phyloP scores from a whole-genome alignment of 2,113 vertebrate species.

The Proterorhinus semilunaris region DNA sequence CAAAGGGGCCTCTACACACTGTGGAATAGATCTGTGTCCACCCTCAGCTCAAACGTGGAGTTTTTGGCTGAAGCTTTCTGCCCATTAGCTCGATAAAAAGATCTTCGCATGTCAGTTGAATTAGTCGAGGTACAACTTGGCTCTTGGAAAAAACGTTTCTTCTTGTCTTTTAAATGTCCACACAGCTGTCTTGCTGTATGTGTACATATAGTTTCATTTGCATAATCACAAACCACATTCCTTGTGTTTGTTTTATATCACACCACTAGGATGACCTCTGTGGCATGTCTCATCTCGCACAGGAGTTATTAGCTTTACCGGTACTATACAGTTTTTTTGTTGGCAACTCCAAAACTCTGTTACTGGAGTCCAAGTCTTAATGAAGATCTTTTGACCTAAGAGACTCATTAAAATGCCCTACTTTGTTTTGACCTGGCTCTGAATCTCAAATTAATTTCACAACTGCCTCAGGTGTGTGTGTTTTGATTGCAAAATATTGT shows the following conservation, averaged over 20 bases:
- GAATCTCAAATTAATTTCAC: not conserved
- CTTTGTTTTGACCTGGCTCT: constrained; percentile 19
- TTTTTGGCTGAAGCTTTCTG: too few relatives aligned
- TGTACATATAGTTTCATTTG: not conserved
- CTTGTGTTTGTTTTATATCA: not conserved
- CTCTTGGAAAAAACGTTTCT: not conserved
- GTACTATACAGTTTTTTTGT: constrained; percentile 40
- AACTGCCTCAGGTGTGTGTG: not conserved
- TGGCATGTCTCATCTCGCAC: not conserved
- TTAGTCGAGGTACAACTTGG: not conserved
- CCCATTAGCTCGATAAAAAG: not conserved
- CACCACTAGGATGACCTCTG: not conserved
- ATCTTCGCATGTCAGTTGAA: not conserved
- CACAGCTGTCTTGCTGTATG: not conserved
- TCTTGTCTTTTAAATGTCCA: not conserved
- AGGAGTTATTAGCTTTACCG: not conserved
- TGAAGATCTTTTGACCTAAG: constrained; percentile 58
- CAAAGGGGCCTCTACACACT: too few relatives aligned
- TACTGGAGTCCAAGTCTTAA: constrained; percentile 55
- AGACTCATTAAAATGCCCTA: constrained; percentile 27
- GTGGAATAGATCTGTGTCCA: too few relatives aligned
- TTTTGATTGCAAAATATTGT: not conserved
- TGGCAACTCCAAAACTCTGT: constrained; percentile 41
- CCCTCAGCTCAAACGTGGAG: too few relatives aligned
- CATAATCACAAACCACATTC: not conserved